Conservation (phyloP, 64 coral and sea anemone species). For the Montipora cactus region DNA sequence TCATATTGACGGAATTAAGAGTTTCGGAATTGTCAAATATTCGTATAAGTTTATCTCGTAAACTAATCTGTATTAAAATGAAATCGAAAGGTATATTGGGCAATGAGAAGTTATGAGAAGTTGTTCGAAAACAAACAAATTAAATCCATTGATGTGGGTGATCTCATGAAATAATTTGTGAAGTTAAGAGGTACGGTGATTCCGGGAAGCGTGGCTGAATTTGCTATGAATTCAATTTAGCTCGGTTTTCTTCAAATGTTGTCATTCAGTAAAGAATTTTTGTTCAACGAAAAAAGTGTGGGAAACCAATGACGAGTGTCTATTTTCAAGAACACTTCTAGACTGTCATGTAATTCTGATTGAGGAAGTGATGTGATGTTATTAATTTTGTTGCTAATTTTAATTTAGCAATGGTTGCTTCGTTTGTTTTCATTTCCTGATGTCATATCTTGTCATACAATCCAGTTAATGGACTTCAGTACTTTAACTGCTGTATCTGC, state of each 20-base stretch:
- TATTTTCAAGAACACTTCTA: not conserved
- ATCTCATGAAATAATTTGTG: too few species aligned
- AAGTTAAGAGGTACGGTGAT: too few species aligned
- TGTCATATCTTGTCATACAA: too few species aligned
- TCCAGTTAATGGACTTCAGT: too few species aligned
- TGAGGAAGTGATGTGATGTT: conserved; percentile 7
- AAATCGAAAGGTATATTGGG: not conserved
- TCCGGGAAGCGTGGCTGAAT: not conserved
- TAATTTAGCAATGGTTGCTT: too few species aligned
- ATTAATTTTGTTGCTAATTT: not conserved
- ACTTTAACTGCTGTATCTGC: too few species aligned
- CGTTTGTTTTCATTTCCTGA: too few species aligned
- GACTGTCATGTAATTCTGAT: not conserved
- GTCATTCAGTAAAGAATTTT: not conserved
- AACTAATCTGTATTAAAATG: not conserved
- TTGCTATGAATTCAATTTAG: not conserved
- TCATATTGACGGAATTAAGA: not conserved
- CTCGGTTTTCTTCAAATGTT: not conserved
- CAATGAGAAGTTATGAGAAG: not conserved
- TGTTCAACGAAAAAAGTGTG: not conserved
- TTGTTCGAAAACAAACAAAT: not conserved
- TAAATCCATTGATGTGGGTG: not conserved
- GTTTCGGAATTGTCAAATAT: not conserved
- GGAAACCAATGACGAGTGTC: not conserved
- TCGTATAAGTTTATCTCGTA: not conserved